Evolutionary conservation across 2,113 vertebrate genomes (phyloP), one percentile per base, ranked within the genome.

Genomic region (Lota lota): DNA sequence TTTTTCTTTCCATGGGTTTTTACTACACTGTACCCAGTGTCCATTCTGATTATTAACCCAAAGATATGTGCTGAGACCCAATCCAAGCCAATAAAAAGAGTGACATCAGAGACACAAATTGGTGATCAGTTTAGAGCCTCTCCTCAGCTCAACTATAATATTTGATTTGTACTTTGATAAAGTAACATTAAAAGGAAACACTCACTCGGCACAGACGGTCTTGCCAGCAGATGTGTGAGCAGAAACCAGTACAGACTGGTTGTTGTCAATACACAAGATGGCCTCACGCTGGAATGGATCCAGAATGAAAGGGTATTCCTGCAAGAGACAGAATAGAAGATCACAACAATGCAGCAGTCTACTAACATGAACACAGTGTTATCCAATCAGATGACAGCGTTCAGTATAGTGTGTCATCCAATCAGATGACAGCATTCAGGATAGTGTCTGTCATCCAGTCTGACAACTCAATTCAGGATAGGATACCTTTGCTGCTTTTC

Each of bases 201-300:
- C 97, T 94, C 88, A 99, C 96, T 99, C 97, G 16, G 97, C 97
- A 77, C 97, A 99, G n/a, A 99, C 97, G 2, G 97, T 99, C 91
- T 99, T 99, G 58, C 97, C 97, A n/a, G 97, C 97, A 68, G 97
- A 99, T 4, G 97, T 99, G 78, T 99, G 97, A 36, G 97, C 97
- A 6, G 97, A 99, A 51, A 99, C 97, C 22, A 99, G 90, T 21
- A 99, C 97, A 54, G 97, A 99, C 82, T 99, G 95, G 71, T 97
- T 98, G 84, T 99, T 99, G 88, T 99, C 97, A 4, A 99, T 93
- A 78, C 97, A 99, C 22, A 97, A 90, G 79, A 99, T 93, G 73
- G 97, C 96, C 87, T 99, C 96, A 53, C 95, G 94, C 87, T 99
- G 97, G 80, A 99, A 99, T 4, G 97, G 95, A 81, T 99, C 97